Base-by-base conservation (phyloP, 2,888 invertebrate genomes). In the Chirona hameri region DNA sequence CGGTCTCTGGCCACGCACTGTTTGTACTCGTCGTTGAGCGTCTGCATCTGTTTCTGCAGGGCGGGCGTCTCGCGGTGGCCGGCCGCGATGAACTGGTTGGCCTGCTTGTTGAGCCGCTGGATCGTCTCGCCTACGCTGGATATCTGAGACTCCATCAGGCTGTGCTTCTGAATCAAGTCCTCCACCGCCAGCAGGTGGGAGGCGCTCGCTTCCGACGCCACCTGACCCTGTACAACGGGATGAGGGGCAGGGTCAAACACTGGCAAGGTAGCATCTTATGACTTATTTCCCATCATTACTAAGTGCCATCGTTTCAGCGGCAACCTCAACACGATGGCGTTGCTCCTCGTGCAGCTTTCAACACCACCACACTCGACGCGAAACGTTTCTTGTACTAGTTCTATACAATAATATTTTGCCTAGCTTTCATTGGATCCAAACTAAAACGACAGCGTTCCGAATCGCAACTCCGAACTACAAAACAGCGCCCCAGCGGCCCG, bases 131-230 rank as follows among this genome's bases (percentile, higher is more conserved):
- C 95, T 83, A 97, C 90, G 0, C 96, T 94, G 39, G 94, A 94
- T 0, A 98, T 93, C 89, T 97, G 96, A 84, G 97, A 89, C 88
- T 99, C 98, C 86, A 95, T 94, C 80, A 99, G 90, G 27, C 94
- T 94, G 89, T 99, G 98, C 84, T 97, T 96, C 86, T 98, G 98
- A 83, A 99, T 89, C 76, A 98, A 90, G 85, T 99, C 97, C 88
- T 99, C 98, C 15, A 97, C 98, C 65, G 95, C 98, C 84, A 97
- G 90, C 82, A 99, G 90, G 90, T 99, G 99, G 0, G 96, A 94
- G 0, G 98, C 98, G 7, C 95, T 94, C 87, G 98, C 98, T 82
- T 93, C 94, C 0, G 96, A 95, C 84, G 92, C 91, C 88, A 94
- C 92, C 85, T 92, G 91, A 0, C 91, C 88, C 92, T 93, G 85